phyloP scores from a whole-genome alignment of 2,797 vertebrate species.

The Rhincodon typus region DNA sequence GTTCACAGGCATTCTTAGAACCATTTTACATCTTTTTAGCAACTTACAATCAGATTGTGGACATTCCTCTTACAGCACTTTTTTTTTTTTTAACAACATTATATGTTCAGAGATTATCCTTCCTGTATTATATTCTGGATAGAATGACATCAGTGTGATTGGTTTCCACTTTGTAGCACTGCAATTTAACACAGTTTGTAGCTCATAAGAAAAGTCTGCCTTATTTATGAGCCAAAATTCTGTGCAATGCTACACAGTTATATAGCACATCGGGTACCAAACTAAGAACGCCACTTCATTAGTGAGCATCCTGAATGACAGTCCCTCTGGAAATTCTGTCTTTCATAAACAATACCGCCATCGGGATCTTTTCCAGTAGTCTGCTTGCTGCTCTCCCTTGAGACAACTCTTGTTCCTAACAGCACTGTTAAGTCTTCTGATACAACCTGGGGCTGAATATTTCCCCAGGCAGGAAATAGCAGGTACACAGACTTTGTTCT shows the following conservation, averaged over 20 bases:
- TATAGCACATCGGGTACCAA: background rate
- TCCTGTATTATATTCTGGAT: background rate
- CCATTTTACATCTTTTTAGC: background rate
- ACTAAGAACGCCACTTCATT: constrained; percentile 17
- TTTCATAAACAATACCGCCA: constrained; percentile 30
- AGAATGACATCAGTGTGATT: background rate
- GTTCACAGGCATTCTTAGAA: background rate
- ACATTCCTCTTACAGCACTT: background rate
- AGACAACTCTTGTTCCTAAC: constrained; percentile 11
- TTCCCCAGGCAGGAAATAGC: constrained; percentile 8
- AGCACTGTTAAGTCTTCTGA: constrained; percentile 9
- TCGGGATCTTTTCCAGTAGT: constrained; percentile 8
- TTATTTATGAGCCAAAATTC: constrained; percentile 36
- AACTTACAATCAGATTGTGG: background rate
- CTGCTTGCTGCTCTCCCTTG: constrained; percentile 19
- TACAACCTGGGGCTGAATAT: constrained; percentile 29
- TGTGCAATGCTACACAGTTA: constrained; percentile 26
- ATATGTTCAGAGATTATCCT: background rate
- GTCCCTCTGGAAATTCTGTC: constrained; percentile 33
- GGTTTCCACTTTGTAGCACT: background rate
- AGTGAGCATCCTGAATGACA: constrained; percentile 28
- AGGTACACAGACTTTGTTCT: background rate
- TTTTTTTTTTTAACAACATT: background rate
- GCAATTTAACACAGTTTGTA: background rate
- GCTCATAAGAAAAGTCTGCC: constrained; percentile 31